Base-by-base conservation (phyloP, 2,888 invertebrate species). In the Nomada lathburiana region DNA sequence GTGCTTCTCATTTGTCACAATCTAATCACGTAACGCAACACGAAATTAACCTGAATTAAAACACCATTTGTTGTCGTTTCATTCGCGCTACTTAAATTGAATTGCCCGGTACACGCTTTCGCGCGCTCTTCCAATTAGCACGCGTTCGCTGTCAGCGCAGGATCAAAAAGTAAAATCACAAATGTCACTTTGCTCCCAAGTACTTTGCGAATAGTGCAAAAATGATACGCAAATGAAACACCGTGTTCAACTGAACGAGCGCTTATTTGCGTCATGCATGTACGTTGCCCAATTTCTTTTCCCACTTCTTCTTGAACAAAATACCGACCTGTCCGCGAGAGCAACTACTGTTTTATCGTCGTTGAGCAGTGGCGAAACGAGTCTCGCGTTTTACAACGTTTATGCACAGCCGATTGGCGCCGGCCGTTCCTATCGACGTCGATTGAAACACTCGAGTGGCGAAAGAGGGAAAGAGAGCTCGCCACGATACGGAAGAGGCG, bases 361-460 rank as follows among this genome's bases (percentile, higher is more conserved):
- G 63, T 29, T 42, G 78, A 36, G 78, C 63, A 63, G 68, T 69
- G 78, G 79, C 78, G 79, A 69, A 74, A 59, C 73, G 69, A 26
- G 73, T 52, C 23, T n/a, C 74, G 55, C 74, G 69, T 80, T 80
- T 79, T 80, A 71, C 80, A 59, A 68, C 55, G 71, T 80, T 82
- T 76, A 71, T 72, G 60, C 71, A 64, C 53, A 71, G 60, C 57
- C 84, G 80, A 84, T 86, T 82, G 83, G 74, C 83, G 82, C 79
- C 78, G 82, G 80, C 36, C 20, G 36, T 75, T 76, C 74, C 84
- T 79, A 86, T 86, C 84, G 80, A 67, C 71, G 76, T 67, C 83
- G 86, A 87, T 86, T 85, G 80, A 86, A 86, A 86, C 76, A 80
- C 81, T 84, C 80, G 82, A 70, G 29, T 18, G 26, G 42, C 11